Conservation (phyloP, 2,797 vertebrate species). For the Emys orbicularis region DNA sequence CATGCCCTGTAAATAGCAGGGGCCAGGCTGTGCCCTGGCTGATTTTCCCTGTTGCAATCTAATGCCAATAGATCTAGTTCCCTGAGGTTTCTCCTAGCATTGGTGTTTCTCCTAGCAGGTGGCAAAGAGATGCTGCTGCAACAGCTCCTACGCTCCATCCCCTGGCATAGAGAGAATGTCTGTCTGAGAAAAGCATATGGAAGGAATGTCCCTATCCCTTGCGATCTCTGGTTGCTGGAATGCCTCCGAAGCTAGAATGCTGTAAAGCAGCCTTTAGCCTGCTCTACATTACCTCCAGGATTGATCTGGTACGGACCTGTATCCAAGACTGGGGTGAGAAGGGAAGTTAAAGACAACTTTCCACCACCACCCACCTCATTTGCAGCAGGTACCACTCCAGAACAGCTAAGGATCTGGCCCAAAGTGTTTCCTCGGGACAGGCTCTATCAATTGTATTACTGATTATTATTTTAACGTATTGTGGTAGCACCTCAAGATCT, state of each 20-base stretch:
- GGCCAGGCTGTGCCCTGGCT: rapidly evolving
- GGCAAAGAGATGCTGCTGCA: neutral
- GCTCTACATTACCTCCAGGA: neutral
- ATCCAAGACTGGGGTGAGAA: neutral
- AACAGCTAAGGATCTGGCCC: neutral
- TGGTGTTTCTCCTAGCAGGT: neutral
- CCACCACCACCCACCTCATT: too few species aligned
- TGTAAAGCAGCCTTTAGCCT: neutral
- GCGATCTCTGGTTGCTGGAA: neutral
- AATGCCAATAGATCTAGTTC: rapidly evolving
- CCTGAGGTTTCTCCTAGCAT: neutral
- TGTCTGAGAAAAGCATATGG: neutral
- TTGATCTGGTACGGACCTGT: neutral
- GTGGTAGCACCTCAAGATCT: neutral
- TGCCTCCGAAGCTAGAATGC: neutral
- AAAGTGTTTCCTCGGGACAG: neutral
- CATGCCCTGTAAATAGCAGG: neutral
- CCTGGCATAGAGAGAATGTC: neutral
- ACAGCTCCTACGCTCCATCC: neutral
- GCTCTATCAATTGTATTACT: neutral
- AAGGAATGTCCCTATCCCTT: neutral
- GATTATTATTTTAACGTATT: neutral
- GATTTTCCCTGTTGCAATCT: neutral
- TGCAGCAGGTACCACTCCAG: neutral
- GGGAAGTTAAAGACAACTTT: neutral